Conservation (phyloP, 2,113 vertebrate genomes). For the Myrmecobius fasciatus region DNA sequence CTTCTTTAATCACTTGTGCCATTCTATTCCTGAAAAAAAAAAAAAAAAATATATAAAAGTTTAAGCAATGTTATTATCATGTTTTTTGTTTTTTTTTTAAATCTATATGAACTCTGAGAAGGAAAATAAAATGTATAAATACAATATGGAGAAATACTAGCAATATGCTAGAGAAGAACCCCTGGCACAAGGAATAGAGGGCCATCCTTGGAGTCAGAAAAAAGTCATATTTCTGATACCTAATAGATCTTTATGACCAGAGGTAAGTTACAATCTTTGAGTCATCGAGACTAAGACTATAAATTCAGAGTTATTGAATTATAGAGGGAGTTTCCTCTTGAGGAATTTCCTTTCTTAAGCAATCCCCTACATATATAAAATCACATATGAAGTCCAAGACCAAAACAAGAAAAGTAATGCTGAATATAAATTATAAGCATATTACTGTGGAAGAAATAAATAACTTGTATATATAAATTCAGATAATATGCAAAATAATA, state of each 20-base stretch:
- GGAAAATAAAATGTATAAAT: slow-evolving; percentile 33
- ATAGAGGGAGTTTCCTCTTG: neutral
- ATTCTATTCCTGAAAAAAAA: slow-evolving; percentile 71
- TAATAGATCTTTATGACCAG: neutral
- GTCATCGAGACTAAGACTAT: neutral
- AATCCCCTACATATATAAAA: neutral
- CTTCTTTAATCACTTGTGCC: slow-evolving; percentile 69
- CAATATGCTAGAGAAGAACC: neutral
- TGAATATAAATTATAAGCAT: neutral
- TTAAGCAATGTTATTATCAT: neutral
- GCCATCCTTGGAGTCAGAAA: neutral
- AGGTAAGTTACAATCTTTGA: neutral
- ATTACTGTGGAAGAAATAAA: neutral
- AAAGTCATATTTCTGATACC: neutral
- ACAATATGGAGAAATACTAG: slow-evolving; percentile 4
- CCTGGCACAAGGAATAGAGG: neutral
- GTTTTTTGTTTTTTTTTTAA: too few relatives aligned
- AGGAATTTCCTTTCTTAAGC: neutral
- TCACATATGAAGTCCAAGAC: neutral
- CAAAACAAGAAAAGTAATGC: neutral
- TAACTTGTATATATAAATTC: neutral
- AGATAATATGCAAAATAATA: neutral
- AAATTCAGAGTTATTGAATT: neutral
- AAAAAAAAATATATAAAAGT: neutral
- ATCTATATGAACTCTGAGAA: neutral